These are phyloP conservation scores for Resseliella maxima DNA, from an alignment of 2,888 invertebrate genomes.

Conservation along the genomic window DNA sequence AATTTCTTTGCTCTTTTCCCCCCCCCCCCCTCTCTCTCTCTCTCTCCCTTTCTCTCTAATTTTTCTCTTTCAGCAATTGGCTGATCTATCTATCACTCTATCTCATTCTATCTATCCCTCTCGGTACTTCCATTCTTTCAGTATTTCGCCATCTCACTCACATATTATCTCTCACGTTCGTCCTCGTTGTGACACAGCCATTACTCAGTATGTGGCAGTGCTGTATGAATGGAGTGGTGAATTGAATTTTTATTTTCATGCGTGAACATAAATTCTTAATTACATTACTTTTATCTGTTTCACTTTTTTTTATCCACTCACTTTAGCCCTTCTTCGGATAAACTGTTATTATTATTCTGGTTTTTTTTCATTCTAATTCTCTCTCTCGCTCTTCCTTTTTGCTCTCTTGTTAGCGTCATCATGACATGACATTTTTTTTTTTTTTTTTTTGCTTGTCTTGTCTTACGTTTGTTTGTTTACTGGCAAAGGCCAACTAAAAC, in stretches of 20 bases:
- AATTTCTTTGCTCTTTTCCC: neutral
- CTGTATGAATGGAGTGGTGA: constrained; percentile 1
- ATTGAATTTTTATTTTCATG: constrained; percentile 54
- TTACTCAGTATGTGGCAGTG: constrained; percentile 42
- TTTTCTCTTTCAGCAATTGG: too few species aligned
- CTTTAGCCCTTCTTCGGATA: constrained; percentile 41
- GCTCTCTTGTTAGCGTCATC: constrained; percentile 9
- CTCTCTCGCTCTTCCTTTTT: neutral
- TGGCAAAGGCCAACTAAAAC: constrained; percentile 51
- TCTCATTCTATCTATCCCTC: too few species aligned
- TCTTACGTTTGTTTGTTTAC: constrained; percentile 3
- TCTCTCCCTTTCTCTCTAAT: too few species aligned
- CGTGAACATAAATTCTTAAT: constrained; percentile 55
- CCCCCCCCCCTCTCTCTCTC: too few species aligned
- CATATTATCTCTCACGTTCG: neutral
- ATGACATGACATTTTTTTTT: constrained; percentile 27
- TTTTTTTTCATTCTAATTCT: too few species aligned
- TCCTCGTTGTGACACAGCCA: neutral
- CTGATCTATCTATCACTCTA: too few species aligned
- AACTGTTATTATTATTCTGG: constrained; percentile 42
- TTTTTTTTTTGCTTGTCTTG: neutral
- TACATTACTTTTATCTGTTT: constrained; percentile 48
- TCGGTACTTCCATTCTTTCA: too few species aligned
- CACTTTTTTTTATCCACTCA: constrained; percentile 26
- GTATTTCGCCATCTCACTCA: too few species aligned